Conservation (phyloP, 2,888 invertebrate species). For the Amorpha juglandis region DNA sequence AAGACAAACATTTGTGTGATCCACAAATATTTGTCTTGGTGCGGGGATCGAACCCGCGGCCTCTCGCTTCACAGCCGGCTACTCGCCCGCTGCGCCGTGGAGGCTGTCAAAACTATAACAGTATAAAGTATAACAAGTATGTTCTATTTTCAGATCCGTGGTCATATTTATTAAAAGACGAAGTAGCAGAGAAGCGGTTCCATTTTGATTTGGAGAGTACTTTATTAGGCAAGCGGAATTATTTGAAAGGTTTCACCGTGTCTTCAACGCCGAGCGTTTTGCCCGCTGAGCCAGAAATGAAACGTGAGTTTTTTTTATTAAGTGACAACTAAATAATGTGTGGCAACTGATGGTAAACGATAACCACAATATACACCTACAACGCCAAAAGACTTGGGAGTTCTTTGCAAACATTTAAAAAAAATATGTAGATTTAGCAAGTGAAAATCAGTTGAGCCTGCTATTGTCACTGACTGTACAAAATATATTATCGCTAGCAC, state of each 20-base stretch:
- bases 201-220: slow-evolving; percentile 65
- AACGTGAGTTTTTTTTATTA: slow-evolving; percentile 54
- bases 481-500: no score
- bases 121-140: background rate
- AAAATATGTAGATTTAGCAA: no score
- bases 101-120: background rate
- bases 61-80: no score
- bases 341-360: background rate
- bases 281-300: slow-evolving; percentile 66
- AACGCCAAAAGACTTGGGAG: no score
- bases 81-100: no score
- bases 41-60: no score
- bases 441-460: no score
- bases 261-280: slow-evolving; percentile 66
- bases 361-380: no score
- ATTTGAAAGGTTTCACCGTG: slow-evolving; percentile 65
- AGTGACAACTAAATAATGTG: background rate
- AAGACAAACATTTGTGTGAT: no score
- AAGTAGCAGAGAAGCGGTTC: slow-evolving; percentile 78
- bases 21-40: no score
- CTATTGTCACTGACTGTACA: no score
- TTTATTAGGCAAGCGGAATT: slow-evolving; percentile 57
- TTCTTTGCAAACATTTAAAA: no score
- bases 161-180: slow-evolving; percentile 78
- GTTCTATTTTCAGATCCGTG: slow-evolving; percentile 80